Conservation (phyloP, 2,888 invertebrate species). For the Dolichomitus sp. region DNA sequence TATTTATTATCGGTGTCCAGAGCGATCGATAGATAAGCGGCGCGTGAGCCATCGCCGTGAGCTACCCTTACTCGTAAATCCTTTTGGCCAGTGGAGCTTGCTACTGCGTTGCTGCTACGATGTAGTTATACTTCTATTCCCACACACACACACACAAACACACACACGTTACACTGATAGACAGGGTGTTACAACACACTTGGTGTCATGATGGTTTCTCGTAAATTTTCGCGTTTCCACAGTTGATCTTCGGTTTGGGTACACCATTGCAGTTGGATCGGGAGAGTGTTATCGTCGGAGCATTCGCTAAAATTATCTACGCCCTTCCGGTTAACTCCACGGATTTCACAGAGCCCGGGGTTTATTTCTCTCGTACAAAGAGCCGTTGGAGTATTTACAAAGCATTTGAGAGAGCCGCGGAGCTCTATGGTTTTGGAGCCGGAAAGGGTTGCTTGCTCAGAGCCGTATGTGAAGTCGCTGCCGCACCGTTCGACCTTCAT, state of each 20-base stretch:
- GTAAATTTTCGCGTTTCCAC: slow-evolving; percentile 36
- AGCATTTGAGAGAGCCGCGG: slow-evolving; percentile 88
- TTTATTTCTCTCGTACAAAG: slow-evolving; percentile 75
- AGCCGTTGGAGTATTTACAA: slow-evolving; percentile 90
- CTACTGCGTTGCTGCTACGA: neutral
- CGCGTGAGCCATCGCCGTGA: slow-evolving; percentile 41
- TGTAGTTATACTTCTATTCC: neutral
- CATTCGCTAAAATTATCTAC: slow-evolving; percentile 85
- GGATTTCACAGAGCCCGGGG: slow-evolving; percentile 82
- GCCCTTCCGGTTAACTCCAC: slow-evolving; percentile 84
- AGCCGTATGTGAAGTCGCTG: slow-evolving; percentile 93
- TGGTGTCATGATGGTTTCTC: neutral
- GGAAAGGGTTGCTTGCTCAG: slow-evolving; percentile 90
- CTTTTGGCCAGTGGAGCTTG: slow-evolving; percentile 25
- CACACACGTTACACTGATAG: neutral
- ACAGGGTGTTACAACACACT: neutral
- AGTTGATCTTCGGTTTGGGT: slow-evolving; percentile 86
- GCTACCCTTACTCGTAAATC: slow-evolving; percentile 54
- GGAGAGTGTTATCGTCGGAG: slow-evolving; percentile 85
- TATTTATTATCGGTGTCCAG: slow-evolving; percentile 55
- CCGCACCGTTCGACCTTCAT: slow-evolving; percentile 90
- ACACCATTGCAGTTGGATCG: slow-evolving; percentile 84
- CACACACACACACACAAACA: too few species aligned
- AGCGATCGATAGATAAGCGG: slow-evolving; percentile 55
- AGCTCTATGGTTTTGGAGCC: slow-evolving; percentile 81